Base-by-base conservation (phyloP, 2,888 invertebrate genomes). In the Cosmia trapezina region DNA sequence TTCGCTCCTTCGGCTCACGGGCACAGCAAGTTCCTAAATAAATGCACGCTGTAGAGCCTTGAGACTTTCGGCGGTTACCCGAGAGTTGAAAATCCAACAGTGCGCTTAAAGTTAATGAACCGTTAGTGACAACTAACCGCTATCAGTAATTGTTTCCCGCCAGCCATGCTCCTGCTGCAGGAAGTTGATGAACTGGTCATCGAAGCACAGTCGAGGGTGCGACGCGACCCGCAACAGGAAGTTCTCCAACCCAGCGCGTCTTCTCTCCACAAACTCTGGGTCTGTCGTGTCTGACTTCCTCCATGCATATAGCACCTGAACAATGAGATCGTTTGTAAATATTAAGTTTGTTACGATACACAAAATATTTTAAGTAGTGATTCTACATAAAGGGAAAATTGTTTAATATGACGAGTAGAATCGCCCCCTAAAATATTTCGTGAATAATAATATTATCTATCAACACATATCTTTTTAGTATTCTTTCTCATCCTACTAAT, bases 281-380 rank as follows among this genome's bases (percentile, higher is more conserved):
- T 98, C 98, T 84, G 98, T 98, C 19, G 98, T 98, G 90, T 98
- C 98, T 1, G 97, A 97, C 91, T 98, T 98, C 82, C 98, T 97
- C 98, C 98, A 98, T 5, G 98, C 98, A 92, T 97, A 98, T 85
- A 97, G 95, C 78, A 97, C 97, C 96, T 96, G 96, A 3, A 85
- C 68, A 53, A 57, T 22, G 6, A 19, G n/a, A 11, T 49, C 33
- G 5, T 12, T 14, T 51, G 14, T 33, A 4, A 14, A 49, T 14
- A n/a, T 62, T 14, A 19, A 19, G 19, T 19, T 33, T 0, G 1
- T 49, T 62, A 62, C 5, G 0, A 17, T n/a, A n/a, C 9, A 33
- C 1, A 2, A 63, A 33, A 63, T 49, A 33, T 33, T 19, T 19
- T 5, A 33, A 5, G 5, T 28, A 2, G 7, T 45, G 4, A 12